Evolutionary conservation across 2,797 vertebrate genomes (phyloP).

Genomic region (Apogon talboti): DNA sequence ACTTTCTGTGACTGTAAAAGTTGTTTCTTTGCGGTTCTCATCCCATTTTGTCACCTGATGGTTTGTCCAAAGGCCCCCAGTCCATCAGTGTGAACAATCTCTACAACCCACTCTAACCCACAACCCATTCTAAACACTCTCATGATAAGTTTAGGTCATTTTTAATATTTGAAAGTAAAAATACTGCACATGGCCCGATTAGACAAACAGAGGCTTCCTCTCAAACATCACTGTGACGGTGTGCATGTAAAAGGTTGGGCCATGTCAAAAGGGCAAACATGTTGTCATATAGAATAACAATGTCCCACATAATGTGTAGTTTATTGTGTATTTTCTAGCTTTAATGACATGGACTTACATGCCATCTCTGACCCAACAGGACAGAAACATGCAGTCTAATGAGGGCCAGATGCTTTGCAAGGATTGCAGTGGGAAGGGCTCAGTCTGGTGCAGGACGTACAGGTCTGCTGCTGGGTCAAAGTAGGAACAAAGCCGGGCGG

Average conservation of each 20-base stretch:
- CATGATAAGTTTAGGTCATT: too few relatives aligned
- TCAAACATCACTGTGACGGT: too few relatives aligned
- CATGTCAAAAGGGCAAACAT: background rate
- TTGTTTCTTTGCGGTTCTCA: too few relatives aligned
- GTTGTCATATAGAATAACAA: slow-evolving; percentile 19
- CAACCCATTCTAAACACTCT: too few relatives aligned
- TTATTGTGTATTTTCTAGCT: background rate
- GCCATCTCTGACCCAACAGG: slow-evolving; percentile 36
- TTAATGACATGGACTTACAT: slow-evolving; percentile 19
- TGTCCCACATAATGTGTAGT: background rate
- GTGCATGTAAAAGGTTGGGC: too few relatives aligned
- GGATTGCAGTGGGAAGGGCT: slow-evolving; percentile 9
- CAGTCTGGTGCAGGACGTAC: background rate
- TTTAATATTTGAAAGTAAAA: too few relatives aligned
- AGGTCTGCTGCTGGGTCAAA: background rate
- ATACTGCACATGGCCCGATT: too few relatives aligned
- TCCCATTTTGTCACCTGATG: too few relatives aligned
- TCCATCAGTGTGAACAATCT: too few relatives aligned
- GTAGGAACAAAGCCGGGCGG: slow-evolving; percentile 1
- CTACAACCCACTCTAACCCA: too few relatives aligned
- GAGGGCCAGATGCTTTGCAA: slow-evolving; percentile 28
- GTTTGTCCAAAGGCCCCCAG: too few relatives aligned
- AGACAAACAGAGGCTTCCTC: too few relatives aligned
- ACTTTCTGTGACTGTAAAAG: background rate
- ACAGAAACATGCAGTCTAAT: slow-evolving; percentile 35